These are phyloP conservation scores for Scarus forsteni DNA, from an alignment of 2,797 vertebrate genomes.

Conservation along the genomic window DNA sequence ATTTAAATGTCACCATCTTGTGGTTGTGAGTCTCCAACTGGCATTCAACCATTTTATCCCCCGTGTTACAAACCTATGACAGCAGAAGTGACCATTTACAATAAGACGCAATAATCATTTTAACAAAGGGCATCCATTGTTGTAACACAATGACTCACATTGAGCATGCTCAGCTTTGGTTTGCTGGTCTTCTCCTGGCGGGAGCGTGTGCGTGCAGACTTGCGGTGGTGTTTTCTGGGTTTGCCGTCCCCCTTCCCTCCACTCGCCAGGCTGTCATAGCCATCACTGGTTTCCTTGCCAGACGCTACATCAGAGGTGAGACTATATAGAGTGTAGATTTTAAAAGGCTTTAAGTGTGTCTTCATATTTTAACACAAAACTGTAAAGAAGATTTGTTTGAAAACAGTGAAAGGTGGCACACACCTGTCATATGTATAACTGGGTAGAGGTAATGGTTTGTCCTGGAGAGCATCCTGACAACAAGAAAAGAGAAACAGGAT, in stretches of 20 bases:
- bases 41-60: conserved; percentile 99
- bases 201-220: conserved; percentile 92
- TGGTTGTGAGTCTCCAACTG: conserved; percentile 99
- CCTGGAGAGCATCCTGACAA: conserved; percentile 75
- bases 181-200: conserved; percentile 94
- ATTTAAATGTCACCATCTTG: conserved; percentile 99
- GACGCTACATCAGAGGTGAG: conserved; percentile 91
- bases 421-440: conserved; percentile 83
- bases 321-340: conserved; percentile 56
- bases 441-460: conserved; percentile 74
- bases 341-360: neutral
- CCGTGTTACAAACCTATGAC: conserved; percentile 81
- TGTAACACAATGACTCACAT: conserved; percentile 83
- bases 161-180: conserved; percentile 96
- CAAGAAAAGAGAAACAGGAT: conserved; percentile 10
- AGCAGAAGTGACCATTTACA: conserved; percentile 3
- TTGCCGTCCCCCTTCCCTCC: conserved; percentile 91
- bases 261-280: conserved; percentile 89
- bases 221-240: conserved; percentile 93
- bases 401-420: conserved; percentile 23
- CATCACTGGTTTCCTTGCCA: conserved; percentile 94
- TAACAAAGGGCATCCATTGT: no score
- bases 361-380: no score
- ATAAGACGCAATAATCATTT: conserved; percentile 2
- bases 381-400: no score